Base-by-base conservation (phyloP, 2,888 invertebrate genomes). In the Apamea monoglypha region DNA sequence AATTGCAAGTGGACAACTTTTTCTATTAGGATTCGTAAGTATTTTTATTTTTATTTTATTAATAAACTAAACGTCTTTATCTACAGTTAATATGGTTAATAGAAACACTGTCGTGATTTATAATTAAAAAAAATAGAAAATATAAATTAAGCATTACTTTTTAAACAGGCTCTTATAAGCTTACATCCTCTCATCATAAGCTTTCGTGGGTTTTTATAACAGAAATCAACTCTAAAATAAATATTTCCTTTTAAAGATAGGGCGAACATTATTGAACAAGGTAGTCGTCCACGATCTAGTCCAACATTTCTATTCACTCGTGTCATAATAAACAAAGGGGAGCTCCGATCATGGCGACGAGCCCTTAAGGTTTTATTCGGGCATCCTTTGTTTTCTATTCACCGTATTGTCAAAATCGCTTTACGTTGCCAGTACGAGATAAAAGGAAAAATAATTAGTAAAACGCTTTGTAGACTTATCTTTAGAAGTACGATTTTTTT, bases 391-490 rank as follows among this genome's bases (percentile, higher is more conserved):
- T 95, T 95, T 94, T 90, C 90, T 88, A 90, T 91, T 90, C 90
- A 87, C 87, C 61, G 91, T 91, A 93, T 94, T 91, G 91, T 92
- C 93, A 92, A 93, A 94, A 94, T 94, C 92, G 91, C 91, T 94
- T 94, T 92, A 92, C 88, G 88, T 91, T 90, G 91, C 91, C 91
- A 92, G 91, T 91, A 75, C 63, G 87, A 93, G 92, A 95, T 94
- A 91, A 95, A 95, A 94, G 93, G 88, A 92, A 93, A 94, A 93
- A 94, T 95, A 94, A 95, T 95, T 95, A 94, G 91, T 88, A 91
- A 68, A 85, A 84, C 84, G 87, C 90, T 91, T 91, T 89, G 80
- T 88, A 83, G 81, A 84, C 76, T 84, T 76, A 82, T 72, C 82
- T 73, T 78, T 76, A 76, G 72, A 81, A 85, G 75, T 36, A 63